Base-by-base conservation (phyloP, 2,888 invertebrate species). In the Drosophila atroscutellata region DNA sequence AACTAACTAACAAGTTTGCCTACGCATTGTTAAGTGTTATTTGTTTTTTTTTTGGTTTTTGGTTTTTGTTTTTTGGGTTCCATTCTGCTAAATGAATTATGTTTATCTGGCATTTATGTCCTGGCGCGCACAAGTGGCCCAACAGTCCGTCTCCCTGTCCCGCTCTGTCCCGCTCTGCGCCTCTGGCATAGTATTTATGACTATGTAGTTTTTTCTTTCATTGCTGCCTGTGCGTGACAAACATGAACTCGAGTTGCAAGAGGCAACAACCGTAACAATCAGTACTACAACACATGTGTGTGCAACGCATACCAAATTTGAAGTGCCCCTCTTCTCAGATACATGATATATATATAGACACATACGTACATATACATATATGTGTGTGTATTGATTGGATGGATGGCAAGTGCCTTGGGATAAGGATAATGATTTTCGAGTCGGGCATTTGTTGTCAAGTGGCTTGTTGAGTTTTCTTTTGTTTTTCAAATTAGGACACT, bases 21-120 rank as follows among this genome's bases (percentile, higher is more conserved):
- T 58, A 52, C 72, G 86, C 81, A 79, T 81, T 79, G 77, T 86
- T 77, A 90, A 86, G 89, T 90, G 84, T 75, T 28, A 56, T 34
- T 67, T 56, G 50, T 54, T 26, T 52, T 59, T 42, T 61, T 57
- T 4, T 11, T 11, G 32, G 32, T 18, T 62, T 39, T 65, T 51
- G 32, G 3, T 32, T 9, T 9, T 30, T 30, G 9, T 0, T 56
- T 60, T 60, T 37, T 55, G 37, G 42, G 39, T 28, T 32, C 24
- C 32, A 34, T 26, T 36, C n/a, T 51, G 52, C 37, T 65, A 60
- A 75, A 72, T 80, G 84, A 86, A 75, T 86, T 80, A 80, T 83
- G 78, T 75, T 78, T 89, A 81, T 89, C 84, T 79, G 78, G 77
- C 74, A 71, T 83, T 79, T 67, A 62, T 76, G 75, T 78, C 68